Conservation (phyloP, 2,797 vertebrate genomes). For the Spea hammondii region DNA sequence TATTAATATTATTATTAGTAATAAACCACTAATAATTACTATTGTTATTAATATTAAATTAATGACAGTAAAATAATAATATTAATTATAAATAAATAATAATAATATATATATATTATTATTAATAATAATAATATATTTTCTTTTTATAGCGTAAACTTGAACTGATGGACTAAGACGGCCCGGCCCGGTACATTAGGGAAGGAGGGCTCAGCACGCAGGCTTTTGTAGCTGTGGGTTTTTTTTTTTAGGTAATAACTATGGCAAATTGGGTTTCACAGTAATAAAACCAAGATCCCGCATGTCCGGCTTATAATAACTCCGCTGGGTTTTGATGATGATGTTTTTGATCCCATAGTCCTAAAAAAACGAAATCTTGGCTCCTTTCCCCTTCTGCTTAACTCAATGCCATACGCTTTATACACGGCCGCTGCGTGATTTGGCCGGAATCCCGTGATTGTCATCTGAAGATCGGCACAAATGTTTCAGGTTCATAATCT, state of each 20-base stretch:
- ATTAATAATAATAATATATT: too few relatives aligned
- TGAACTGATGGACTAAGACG: too few relatives aligned
- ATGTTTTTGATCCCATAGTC: conserved; percentile 19
- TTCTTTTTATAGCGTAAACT: too few relatives aligned
- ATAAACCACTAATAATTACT: too few relatives aligned
- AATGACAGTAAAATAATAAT: too few relatives aligned
- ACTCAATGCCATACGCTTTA: conserved; percentile 28
- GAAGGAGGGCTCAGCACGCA: too few relatives aligned
- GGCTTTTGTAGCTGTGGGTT: conserved; percentile 30
- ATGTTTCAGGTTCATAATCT: conserved; percentile 16
- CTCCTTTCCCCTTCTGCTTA: conserved; percentile 50
- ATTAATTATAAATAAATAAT: too few relatives aligned
- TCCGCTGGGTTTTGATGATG: conserved; percentile 46
- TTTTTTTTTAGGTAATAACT: conserved; percentile 36
- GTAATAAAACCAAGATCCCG: background rate
- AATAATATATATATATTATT: too few relatives aligned
- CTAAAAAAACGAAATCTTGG: background rate
- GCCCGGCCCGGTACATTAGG: too few relatives aligned
- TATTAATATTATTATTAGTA: too few relatives aligned
- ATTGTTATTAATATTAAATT: too few relatives aligned
- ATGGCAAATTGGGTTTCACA: conserved; percentile 49
- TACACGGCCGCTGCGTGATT: conserved; percentile 15
- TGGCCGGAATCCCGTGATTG: conserved; percentile 41
- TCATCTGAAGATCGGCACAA: conserved; percentile 16
- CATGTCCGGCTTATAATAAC: conserved; percentile 38